Conservation (phyloP, 35 echinoderm and acorn worm species). For the Ophiothrix spiculata region DNA sequence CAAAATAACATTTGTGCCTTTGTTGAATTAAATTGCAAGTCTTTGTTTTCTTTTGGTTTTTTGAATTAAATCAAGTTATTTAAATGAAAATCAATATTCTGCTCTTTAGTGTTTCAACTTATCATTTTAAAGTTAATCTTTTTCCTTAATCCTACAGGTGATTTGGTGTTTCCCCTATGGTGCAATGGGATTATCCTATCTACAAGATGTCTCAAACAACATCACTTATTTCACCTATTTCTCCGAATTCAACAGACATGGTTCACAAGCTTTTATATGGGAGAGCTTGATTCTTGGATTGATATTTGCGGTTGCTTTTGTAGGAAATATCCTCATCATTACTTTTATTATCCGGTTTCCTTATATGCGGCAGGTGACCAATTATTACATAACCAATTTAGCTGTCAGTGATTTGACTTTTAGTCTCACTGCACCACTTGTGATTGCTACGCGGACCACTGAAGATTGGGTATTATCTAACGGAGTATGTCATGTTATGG, state of each 20-base stretch:
- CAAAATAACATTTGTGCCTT: no score
- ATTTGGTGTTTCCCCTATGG: no score
- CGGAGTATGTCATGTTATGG: constrained; percentile 2
- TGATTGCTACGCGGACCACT: constrained; percentile 8
- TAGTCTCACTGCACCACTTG: constrained; percentile 14
- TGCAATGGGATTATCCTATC: constrained; percentile 20
- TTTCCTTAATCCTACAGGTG: no score
- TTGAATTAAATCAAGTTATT: no score
- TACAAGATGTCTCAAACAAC: not conserved
- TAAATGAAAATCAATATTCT: no score
- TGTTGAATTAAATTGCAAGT: no score
- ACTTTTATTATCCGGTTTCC: constrained; percentile 10
- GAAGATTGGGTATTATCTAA: constrained; percentile 6
- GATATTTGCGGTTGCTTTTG: not conserved
- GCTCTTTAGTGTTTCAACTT: no score
- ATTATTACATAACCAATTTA: constrained; percentile 34
- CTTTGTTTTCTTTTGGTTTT: no score
- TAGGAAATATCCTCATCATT: constrained; percentile 16
- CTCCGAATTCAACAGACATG: constrained; percentile 9
- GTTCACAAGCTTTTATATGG: not conserved
- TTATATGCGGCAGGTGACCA: constrained; percentile 28
- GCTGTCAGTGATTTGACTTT: constrained; percentile 27
- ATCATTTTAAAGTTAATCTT: no score
- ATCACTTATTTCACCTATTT: constrained; percentile 21
- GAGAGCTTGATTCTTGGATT: not conserved